Evolutionary conservation across 2,888 invertebrate genomes (phyloP).

Genomic region (Sipunculus nudus): DNA sequence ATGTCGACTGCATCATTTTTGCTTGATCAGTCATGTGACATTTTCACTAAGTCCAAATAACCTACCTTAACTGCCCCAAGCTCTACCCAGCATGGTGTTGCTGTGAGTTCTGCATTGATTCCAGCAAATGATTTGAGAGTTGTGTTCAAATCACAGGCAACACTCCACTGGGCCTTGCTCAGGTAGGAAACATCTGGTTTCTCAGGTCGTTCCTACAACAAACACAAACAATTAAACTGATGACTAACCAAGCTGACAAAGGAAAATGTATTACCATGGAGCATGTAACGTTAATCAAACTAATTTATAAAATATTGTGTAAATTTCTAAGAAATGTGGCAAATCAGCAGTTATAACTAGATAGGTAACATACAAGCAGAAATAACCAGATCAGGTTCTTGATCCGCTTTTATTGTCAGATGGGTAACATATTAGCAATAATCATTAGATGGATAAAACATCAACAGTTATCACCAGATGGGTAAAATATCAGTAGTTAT

Average conservation of each 20-base stretch:
- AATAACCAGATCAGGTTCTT: too few species aligned
- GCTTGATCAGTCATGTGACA: too few species aligned
- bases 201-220: conserved; percentile 51
- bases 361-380: too few species aligned
- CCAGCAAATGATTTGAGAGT: conserved; percentile 68
- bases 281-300: background rate
- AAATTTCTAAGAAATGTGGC: too few species aligned
- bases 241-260: background rate
- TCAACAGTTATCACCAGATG: too few species aligned
- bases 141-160: conserved; percentile 73
- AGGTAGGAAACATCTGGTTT: conserved; percentile 73
- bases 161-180: conserved; percentile 77
- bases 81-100: conserved; percentile 56
- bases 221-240: background rate
- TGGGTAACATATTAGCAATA: too few species aligned
- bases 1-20: background rate
- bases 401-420: too few species aligned
- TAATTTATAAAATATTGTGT: too few species aligned
- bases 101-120: conserved; percentile 54
- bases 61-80: conserved; percentile 50
- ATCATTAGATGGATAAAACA: too few species aligned
- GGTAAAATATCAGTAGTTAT: too few species aligned
- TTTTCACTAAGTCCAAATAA: too few species aligned
- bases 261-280: background rate
- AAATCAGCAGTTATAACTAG: too few species aligned